Evolutionary conservation across 1,140 invertebrate genomes (phyloP).

Genomic region (Drosophila malerkotliana): DNA sequence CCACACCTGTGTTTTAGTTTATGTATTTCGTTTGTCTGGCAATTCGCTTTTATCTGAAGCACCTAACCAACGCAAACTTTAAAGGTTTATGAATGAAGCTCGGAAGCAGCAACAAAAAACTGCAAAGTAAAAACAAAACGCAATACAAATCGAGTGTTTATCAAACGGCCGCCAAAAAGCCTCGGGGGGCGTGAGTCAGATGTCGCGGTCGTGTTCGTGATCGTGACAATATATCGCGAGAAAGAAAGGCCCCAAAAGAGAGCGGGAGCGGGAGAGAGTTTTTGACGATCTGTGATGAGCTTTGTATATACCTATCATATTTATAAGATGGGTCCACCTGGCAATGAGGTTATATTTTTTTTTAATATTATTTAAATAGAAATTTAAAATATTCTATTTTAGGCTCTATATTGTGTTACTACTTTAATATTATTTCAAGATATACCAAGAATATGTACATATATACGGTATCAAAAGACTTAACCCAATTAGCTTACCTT

Average conservation of each 20-base stretch:
- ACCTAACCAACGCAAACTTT: constrained; percentile 34
- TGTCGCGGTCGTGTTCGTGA: constrained; percentile 35
- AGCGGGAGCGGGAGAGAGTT: constrained; percentile 6
- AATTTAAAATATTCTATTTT: not conserved
- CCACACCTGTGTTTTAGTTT: constrained; percentile 44
- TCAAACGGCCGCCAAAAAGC: constrained; percentile 33
- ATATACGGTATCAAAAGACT: constrained; percentile 8
- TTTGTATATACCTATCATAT: not conserved
- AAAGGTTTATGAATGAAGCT: constrained; percentile 63
- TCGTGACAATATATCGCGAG: constrained; percentile 27
- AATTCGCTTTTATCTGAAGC: constrained; percentile 55
- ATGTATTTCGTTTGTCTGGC: constrained; percentile 24
- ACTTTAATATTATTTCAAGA: not conserved
- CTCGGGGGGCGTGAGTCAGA: constrained; percentile 35
- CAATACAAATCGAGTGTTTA: constrained; percentile 32
- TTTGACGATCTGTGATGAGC: constrained; percentile 8
- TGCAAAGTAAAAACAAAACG: constrained; percentile 14
- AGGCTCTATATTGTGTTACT: too few relatives aligned
- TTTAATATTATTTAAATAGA: not conserved
- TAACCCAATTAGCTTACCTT: constrained; percentile 13
- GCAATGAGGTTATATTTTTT: too few relatives aligned
- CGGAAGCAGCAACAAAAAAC: constrained; percentile 6
- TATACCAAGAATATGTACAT: not conserved
- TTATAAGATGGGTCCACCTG: not conserved
- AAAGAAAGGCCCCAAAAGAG: constrained; percentile 5